Evolutionary conservation across 2,797 vertebrate genomes (phyloP).

Genomic region (Oryzias dopingdopingensis): DNA sequence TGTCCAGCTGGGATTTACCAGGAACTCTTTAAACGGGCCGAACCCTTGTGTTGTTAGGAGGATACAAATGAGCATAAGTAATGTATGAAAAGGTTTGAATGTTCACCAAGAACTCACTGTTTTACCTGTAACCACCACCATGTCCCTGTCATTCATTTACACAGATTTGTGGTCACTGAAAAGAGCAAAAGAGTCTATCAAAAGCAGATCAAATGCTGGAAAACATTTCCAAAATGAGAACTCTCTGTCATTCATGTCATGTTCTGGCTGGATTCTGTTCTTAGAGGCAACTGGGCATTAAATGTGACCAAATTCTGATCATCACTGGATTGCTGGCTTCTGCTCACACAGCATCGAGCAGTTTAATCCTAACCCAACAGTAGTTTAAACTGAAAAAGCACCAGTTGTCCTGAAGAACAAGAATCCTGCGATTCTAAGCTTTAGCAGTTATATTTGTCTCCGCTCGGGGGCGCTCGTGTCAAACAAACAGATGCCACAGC

Average conservation of each 20-base stretch:
- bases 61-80: not conserved
- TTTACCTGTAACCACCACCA: slow-evolving; percentile 48
- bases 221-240: too few species aligned
- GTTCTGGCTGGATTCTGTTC: too few species aligned
- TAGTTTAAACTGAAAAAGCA: too few species aligned
- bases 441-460: not conserved
- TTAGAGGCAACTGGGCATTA: too few species aligned
- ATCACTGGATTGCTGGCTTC: too few species aligned
- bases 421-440: not conserved
- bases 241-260: too few species aligned
- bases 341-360: too few species aligned
- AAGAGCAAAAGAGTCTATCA: too few species aligned
- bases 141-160: slow-evolving; percentile 30
- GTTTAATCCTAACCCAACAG: too few species aligned
- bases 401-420: too few species aligned
- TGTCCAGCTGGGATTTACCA: slow-evolving; percentile 86
- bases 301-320: too few species aligned
- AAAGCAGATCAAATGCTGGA: not conserved
- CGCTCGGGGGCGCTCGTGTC: slow-evolving; percentile 53
- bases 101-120: not conserved
- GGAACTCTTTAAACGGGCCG: slow-evolving; percentile 82
- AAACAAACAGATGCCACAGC: not conserved
- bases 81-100: rapidly evolving
- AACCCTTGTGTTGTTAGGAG: slow-evolving; percentile 72
- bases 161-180: too few species aligned